Evolutionary conservation across 1,140 invertebrate species (phyloP).

Genomic region (Atopsyche davidsoni): DNA sequence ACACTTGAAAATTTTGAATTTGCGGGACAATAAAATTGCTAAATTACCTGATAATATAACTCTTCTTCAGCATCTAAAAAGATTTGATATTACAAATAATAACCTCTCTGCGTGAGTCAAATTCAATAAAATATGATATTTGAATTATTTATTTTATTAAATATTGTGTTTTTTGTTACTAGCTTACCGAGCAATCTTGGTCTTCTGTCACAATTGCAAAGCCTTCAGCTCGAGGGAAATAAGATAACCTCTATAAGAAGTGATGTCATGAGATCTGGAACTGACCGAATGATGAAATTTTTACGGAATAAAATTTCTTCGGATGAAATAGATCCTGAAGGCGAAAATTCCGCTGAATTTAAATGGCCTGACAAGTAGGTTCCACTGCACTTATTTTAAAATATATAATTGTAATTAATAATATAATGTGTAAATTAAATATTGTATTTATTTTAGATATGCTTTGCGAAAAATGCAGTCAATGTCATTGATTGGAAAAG

Average conservation of each 20-base stretch:
- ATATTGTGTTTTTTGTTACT: constrained; percentile 30
- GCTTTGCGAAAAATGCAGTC: constrained; percentile 65
- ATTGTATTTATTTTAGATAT: constrained; percentile 49
- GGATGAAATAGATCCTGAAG: constrained; percentile 36
- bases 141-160: constrained; percentile 12
- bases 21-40: constrained; percentile 69
- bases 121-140: constrained; percentile 24
- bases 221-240: constrained; percentile 80
- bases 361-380: constrained; percentile 63
- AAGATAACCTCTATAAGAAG: constrained; percentile 67
- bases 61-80: constrained; percentile 64
- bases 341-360: constrained; percentile 30
- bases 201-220: constrained; percentile 72
- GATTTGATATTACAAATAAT: constrained; percentile 81
- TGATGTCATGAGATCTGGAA: constrained; percentile 76
- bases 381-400: constrained; percentile 8
- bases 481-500: constrained; percentile 60
- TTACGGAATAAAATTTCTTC: constrained; percentile 59
- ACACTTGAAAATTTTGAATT: constrained; percentile 66
- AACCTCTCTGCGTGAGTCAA: constrained; percentile 60
- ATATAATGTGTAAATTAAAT: constrained; percentile 12
- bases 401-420: background rate
- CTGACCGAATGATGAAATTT: constrained; percentile 71
- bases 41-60: constrained; percentile 72
- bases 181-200: constrained; percentile 73